Evolutionary conservation across 2,797 vertebrate genomes (phyloP).

Genomic region (Trachurus trachurus): DNA sequence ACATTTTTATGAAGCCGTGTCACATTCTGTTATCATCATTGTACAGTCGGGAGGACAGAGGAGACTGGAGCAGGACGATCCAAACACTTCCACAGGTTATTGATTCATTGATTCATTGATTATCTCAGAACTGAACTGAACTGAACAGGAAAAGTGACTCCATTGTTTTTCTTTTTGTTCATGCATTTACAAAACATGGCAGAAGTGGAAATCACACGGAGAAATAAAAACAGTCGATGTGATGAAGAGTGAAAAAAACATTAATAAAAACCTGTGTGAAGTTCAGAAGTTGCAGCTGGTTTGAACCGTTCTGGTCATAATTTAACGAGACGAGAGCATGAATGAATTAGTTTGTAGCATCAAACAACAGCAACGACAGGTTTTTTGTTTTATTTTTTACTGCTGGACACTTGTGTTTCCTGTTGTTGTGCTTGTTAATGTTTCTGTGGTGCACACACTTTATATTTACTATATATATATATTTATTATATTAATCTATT

Average conservation of each 20-base stretch:
- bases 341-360: conserved; percentile 1
- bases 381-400: background rate
- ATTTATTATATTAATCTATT: conserved; percentile 55
- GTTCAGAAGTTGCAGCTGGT: no score
- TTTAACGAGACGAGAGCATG: no score
- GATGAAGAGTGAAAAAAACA: background rate
- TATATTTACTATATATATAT: no score
- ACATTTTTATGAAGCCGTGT: conserved; percentile 72
- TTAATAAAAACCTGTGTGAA: no score
- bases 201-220: background rate
- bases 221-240: conserved; percentile 1
- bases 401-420: background rate
- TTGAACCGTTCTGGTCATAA: no score
- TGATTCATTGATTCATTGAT: background rate
- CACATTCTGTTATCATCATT: conserved; percentile 65
- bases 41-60: conserved; percentile 57
- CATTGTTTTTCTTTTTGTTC: conserved; percentile 18
- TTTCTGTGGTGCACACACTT: background rate
- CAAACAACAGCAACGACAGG: conserved; percentile 9
- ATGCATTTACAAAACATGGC: conserved; percentile 40
- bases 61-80: conserved; percentile 26
- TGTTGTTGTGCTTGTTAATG: background rate
- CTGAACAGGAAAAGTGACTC: background rate
- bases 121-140: background rate
- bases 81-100: conserved; percentile 42